Evolutionary conservation across 2,888 invertebrate genomes (phyloP).

Genomic region (Junonia oenone): DNA sequence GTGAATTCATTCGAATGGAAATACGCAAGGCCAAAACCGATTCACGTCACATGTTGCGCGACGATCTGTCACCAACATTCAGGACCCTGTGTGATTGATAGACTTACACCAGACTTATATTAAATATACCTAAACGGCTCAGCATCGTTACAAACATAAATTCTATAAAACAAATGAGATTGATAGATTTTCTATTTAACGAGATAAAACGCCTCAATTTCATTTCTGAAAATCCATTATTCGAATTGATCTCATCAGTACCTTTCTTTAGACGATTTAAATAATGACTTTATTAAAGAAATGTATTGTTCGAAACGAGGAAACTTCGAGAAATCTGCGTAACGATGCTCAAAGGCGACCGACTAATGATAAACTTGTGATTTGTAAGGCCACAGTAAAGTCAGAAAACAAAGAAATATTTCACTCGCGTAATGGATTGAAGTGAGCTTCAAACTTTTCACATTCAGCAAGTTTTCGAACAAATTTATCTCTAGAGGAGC

Average conservation of each 20-base stretch:
- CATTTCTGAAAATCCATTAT: slow-evolving; percentile 13
- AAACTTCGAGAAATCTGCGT: slow-evolving; percentile 21
- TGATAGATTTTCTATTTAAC: slow-evolving; percentile 58
- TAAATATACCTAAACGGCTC: slow-evolving; percentile 65
- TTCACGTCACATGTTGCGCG: slow-evolving; percentile 57
- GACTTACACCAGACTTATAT: slow-evolving; percentile 66
- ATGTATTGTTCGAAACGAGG: slow-evolving; percentile 29
- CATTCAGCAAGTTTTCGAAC: slow-evolving; percentile 76
- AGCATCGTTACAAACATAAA: slow-evolving; percentile 71
- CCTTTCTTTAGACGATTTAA: slow-evolving; percentile 16
- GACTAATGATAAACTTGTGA: slow-evolving; percentile 60
- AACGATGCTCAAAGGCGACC: slow-evolving; percentile 31
- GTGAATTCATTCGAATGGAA: slow-evolving; percentile 21
- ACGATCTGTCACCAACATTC: slow-evolving; percentile 61
- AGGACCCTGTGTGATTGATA: slow-evolving; percentile 65
- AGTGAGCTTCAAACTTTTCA: slow-evolving; percentile 77
- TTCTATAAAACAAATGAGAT: slow-evolving; percentile 59
- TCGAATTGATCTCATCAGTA: slow-evolving; percentile 5
- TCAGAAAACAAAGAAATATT: slow-evolving; percentile 78
- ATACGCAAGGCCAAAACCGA: slow-evolving; percentile 31
- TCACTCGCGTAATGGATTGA: slow-evolving; percentile 79
- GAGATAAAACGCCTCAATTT: slow-evolving; percentile 21
- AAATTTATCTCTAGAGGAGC: slow-evolving; percentile 75
- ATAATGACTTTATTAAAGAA: slow-evolving; percentile 40
- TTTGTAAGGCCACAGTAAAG: slow-evolving; percentile 62